Base-by-base conservation (phyloP, 2,113 vertebrate species). In the Cyprinus carpio region DNA sequence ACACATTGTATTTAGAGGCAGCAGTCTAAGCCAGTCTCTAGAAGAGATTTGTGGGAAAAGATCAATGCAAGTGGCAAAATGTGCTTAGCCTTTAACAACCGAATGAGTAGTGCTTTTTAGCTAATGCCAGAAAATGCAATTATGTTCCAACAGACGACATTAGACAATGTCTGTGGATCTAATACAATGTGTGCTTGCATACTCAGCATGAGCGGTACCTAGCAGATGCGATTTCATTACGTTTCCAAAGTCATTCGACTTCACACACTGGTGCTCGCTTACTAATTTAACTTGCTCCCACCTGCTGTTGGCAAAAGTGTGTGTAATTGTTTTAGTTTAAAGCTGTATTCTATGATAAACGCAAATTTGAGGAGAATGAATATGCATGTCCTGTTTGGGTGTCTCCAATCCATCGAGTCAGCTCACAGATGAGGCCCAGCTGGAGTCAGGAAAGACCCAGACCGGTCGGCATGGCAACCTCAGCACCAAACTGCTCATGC, bases 401-500 rank as follows among this genome's bases (percentile, higher is more conserved):
- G 80, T 65, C 75, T 75, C 85, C 80, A 43, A 60, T 87, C 81
- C 86, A 72, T 75, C 84, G 87, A 88, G 89, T 85, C 65, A 75
- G 80, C 49, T 76, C 88, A 69, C 82, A 37, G 87, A 90, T 87
- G 90, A 92, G 90, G 78, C 89, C 60, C 90, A 86, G 89, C 86
- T 85, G 86, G 90, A 84, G 86, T 58, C 87, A 83, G 79, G 78
- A 86, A 86, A 82, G 82, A 87, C 85, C 92, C 92, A 89, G 49
- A 29, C 87, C 15, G 4, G 81, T 95, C 89, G 86, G 94, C 91
- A 93, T 94, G 88, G 93, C 91, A 92, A 96, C 93, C 34, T 83
- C 88, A 89, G 82, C 89, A 89, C 91, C 92, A 86, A 88, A 81
- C 88, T 91, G 62, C 89, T 95, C 94, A 93, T 96, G 93, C 89